These are phyloP conservation scores for Cantharis flavilabris DNA, from an alignment of 2,888 invertebrate genomes.

Conservation along the genomic window DNA sequence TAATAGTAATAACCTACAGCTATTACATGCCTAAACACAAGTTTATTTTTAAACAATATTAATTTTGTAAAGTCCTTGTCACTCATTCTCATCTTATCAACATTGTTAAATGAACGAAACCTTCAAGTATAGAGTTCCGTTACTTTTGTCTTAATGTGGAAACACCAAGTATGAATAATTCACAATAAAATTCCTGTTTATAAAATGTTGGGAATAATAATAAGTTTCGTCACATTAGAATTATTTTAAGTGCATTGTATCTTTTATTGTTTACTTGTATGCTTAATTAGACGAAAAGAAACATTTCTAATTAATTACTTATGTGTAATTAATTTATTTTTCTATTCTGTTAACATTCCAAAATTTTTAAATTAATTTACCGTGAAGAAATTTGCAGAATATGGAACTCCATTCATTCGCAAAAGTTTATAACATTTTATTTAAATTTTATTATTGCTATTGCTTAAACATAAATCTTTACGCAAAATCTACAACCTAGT, in stretches of 20 bases:
- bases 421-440: too few species aligned
- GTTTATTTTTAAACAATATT: background rate
- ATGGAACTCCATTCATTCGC: too few species aligned
- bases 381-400: background rate
- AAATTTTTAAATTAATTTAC: background rate
- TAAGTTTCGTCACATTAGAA: constrained; percentile 5
- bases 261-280: background rate
- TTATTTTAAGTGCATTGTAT: background rate
- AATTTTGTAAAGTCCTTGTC: constrained; percentile 7
- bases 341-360: background rate
- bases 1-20: background rate
- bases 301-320: background rate
- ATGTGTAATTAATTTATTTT: background rate
- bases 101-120: constrained; percentile 4
- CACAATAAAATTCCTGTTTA: constrained; percentile 7
- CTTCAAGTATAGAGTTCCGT: constrained; percentile 11
- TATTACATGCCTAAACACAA: background rate
- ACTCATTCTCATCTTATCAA: constrained; percentile 10
- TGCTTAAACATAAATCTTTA: too few species aligned
- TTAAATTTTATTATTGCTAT: too few species aligned
- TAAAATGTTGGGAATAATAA: constrained; percentile 8
- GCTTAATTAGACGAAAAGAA: background rate
- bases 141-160: constrained; percentile 9
- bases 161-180: constrained; percentile 10
- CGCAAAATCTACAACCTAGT: too few species aligned